Conservation (phyloP, 2,797 vertebrate genomes). For the Ptychadena robeensis region DNA sequence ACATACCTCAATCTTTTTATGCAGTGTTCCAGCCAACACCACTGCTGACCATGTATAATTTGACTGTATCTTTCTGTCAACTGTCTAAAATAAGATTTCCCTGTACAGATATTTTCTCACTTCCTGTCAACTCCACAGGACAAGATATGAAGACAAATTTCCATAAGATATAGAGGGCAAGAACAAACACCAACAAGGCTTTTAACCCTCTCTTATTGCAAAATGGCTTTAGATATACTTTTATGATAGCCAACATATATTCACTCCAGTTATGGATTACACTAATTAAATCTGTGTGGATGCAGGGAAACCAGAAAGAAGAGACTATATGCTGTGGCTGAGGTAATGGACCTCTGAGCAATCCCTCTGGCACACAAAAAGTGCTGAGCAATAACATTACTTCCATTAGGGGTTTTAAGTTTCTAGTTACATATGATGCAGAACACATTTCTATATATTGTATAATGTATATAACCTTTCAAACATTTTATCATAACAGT, state of each 20-base stretch:
- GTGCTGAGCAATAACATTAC: constrained; percentile 34
- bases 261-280: background rate
- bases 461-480: constrained; percentile 13
- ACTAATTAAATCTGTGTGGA: background rate
- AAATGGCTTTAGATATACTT: too few relatives aligned
- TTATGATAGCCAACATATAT: background rate
- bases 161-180: too few relatives aligned
- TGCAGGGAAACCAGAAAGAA: background rate
- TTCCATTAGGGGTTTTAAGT: constrained; percentile 22
- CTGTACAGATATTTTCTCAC: too few relatives aligned
- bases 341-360: constrained; percentile 21
- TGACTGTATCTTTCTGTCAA: too few relatives aligned
- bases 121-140: too few relatives aligned
- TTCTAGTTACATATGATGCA: constrained; percentile 6
- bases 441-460: background rate
- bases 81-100: too few relatives aligned
- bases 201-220: too few relatives aligned
- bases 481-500: background rate
- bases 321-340: constrained; percentile 33
- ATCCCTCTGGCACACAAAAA: background rate
- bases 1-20: too few relatives aligned
- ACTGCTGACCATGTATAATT: too few relatives aligned
- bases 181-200: too few relatives aligned
- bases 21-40: too few relatives aligned
- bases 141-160: too few relatives aligned